Base-by-base conservation (phyloP, 2,797 vertebrate species). In the Anas bahamensis region DNA sequence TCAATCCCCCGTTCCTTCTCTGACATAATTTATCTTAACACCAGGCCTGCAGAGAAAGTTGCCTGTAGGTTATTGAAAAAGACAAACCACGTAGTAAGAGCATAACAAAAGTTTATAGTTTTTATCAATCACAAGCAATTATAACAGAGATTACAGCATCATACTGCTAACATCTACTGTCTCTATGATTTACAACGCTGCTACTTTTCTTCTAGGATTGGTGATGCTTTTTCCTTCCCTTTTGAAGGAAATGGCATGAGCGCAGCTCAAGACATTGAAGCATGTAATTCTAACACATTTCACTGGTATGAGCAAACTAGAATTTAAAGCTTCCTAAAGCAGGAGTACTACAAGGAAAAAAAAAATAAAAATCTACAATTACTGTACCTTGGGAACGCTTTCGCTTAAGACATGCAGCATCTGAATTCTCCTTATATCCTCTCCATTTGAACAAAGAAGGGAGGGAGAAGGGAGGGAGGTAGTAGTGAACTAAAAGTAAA, bases 381-480 rank as follows among this genome's bases (percentile, higher is more conserved):
- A 99, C 99, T 97, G 98, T 99, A 99, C 99, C 99, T 99, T 99
- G 98, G 96, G 98, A 99, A 98, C 98, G 98, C 98, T 99, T 99
- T 98, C 99, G 95, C 93, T 99, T 99, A 99, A 98, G 98, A 98
- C 99, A 98, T 98, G 99, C 97, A 83, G 98, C 98, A 97, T 98
- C 99, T 99, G 99, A 97, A 97, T 98, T 99, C 98, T 98, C 99
- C 98, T 99, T 99, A 99, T 98, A 98, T 99, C 99, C 99, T 98
- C 99, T 99, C 99, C 99, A 99, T 99, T 99, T 99, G 99, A 99
- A 99, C 98, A 99, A 98, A 99, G 99, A 99, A 95, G 98, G 99
- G 98, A 99, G 99, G 98, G 99, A 99, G 99, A 99, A 99, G 97
- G 99, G 98, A 98, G 99, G 98, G 97, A 99, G 98, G 97, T 99